Evolutionary conservation across 2,888 invertebrate species (phyloP).

Genomic region (Plemyria rubiginata): DNA sequence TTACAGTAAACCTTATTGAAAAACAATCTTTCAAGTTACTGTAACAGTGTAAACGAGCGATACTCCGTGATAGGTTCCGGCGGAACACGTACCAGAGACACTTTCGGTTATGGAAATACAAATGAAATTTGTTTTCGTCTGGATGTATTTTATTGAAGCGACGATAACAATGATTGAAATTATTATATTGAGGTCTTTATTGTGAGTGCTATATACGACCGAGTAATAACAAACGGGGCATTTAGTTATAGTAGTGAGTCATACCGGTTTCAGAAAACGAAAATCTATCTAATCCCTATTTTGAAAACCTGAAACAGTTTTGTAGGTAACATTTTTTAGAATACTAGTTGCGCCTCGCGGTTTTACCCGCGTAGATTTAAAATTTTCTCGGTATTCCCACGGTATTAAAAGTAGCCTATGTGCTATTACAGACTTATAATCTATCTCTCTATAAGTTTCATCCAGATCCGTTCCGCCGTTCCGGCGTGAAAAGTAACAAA

Average conservation of each 20-base stretch:
- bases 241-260: not conserved
- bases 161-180: conserved; percentile 26
- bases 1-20: not conserved
- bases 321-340: too few relatives aligned
- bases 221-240: not conserved
- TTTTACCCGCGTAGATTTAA: too few relatives aligned
- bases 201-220: conserved; percentile 1
- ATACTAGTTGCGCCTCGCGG: too few relatives aligned
- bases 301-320: too few relatives aligned
- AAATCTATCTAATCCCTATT: too few relatives aligned
- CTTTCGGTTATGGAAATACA: conserved; percentile 38
- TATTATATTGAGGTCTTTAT: conserved; percentile 10
- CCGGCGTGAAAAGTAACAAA: too few relatives aligned
- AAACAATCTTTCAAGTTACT: not conserved
- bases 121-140: conserved; percentile 31
- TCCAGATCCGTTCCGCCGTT: too few relatives aligned
- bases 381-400: too few relatives aligned
- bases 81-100: conserved; percentile 25
- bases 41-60: conserved; percentile 11
- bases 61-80: conserved; percentile 28
- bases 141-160: conserved; percentile 34
- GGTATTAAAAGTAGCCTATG: too few relatives aligned
- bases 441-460: too few relatives aligned
- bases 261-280: too few relatives aligned
- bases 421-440: too few relatives aligned